Conservation (phyloP, 2,113 vertebrate genomes). For the Zosterops borbonicus region DNA sequence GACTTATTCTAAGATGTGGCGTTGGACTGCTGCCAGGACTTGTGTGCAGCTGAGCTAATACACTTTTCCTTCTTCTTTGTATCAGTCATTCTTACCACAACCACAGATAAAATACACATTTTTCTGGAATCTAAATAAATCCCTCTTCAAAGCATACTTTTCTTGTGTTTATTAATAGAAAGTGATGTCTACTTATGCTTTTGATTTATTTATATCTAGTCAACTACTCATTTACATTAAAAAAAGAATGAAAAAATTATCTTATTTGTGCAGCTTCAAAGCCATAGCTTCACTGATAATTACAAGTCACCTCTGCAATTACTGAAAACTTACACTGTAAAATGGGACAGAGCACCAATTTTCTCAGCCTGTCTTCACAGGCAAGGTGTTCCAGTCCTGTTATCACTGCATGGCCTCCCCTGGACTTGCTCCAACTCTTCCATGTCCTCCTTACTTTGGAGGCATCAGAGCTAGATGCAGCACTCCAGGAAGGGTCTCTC, state of each 20-base stretch:
- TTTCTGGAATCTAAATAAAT: constrained; percentile 25
- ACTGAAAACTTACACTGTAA: neutral
- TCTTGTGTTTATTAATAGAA: neutral
- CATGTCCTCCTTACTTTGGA: neutral
- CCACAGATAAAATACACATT: neutral
- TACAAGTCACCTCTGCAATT: neutral
- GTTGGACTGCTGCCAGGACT: neutral
- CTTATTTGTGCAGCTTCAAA: neutral
- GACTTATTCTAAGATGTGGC: neutral
- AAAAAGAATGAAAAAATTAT: neutral
- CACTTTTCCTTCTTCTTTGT: neutral
- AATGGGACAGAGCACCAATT: neutral
- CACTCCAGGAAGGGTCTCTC: neutral
- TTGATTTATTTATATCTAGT: constrained; percentile 35
- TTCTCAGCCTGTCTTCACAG: neutral
- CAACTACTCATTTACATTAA: neutral
- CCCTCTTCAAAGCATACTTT: constrained; percentile 17
- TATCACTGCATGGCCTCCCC: neutral
- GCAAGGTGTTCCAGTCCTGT: neutral
- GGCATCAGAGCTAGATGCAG: neutral
- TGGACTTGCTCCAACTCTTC: neutral
- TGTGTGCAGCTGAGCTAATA: neutral
- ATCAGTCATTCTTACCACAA: neutral
- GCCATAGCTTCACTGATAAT: neutral
- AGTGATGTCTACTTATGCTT: neutral